phyloP scores from a whole-genome alignment of 2,888 invertebrate species.

The Sphaerophoria taeniata region DNA sequence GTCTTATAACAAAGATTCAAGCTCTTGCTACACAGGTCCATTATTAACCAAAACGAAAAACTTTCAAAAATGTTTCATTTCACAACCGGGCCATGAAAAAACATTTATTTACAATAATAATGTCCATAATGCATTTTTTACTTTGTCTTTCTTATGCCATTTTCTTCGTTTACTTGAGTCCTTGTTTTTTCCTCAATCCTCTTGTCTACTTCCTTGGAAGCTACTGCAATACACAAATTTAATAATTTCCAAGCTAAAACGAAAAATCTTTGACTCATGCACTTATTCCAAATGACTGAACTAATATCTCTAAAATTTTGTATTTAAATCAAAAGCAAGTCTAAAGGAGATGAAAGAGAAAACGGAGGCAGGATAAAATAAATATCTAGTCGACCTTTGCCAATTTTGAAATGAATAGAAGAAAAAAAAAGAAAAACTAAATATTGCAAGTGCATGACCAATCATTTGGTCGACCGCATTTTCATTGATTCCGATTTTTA shows the following conservation, averaged over 20 bases:
- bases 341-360: background rate
- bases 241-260: slow-evolving; percentile 39
- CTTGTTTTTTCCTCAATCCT: background rate
- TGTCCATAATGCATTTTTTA: slow-evolving; percentile 12
- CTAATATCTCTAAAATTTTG: slow-evolving; percentile 28
- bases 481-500: no score
- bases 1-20: background rate
- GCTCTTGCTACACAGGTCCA: background rate
- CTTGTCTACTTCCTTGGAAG: background rate
- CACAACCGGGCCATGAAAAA: background rate
- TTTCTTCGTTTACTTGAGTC: background rate
- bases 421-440: no score
- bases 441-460: slow-evolving; percentile 61
- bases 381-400: slow-evolving; percentile 29
- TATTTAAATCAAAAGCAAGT: slow-evolving; percentile 58
- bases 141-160: no score
- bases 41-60: background rate
- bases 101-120: slow-evolving; percentile 13
- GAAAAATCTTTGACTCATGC: slow-evolving; percentile 32
- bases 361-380: slow-evolving; percentile 34
- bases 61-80: background rate
- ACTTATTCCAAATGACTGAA: slow-evolving; percentile 62
- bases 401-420: no score
- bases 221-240: slow-evolving; percentile 42
- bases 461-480: slow-evolving; percentile 62